A percentile compares a stretch with the other conserved stretches of the same genome.
Conservation (phyloP, 2,797 vertebrate species). For the Gambusia yucatana region DNA sequence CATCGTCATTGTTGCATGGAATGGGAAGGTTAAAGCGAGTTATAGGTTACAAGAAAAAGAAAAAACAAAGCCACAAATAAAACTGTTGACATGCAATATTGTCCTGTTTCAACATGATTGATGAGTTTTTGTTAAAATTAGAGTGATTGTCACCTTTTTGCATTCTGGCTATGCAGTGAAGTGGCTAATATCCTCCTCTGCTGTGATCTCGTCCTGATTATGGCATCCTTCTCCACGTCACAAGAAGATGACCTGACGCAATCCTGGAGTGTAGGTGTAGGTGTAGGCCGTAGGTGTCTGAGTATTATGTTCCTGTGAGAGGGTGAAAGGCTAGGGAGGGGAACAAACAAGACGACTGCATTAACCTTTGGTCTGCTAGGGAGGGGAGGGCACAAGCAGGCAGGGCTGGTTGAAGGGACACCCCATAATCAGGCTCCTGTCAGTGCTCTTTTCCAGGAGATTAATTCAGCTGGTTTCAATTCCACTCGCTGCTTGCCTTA, state of each 20-base stretch:
- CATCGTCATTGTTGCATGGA: background rate
- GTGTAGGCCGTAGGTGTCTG: conserved; percentile 79
- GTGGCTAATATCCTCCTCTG: conserved; percentile 87
- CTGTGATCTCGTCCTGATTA: conserved; percentile 82
- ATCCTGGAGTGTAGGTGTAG: conserved; percentile 76
- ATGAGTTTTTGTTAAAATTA: conserved; percentile 5
- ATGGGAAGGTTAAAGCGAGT: background rate
- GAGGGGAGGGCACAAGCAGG: conserved; percentile 74
- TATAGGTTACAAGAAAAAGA: background rate
- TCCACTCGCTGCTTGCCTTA: conserved; percentile 66
- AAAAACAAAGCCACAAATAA: background rate
- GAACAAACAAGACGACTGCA: conserved; percentile 83
- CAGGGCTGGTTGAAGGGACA: conserved; percentile 78
- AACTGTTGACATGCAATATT: background rate
- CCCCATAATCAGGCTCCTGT: conserved; percentile 85
- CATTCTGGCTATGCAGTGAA: conserved; percentile 81
- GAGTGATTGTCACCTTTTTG: conserved; percentile 76
- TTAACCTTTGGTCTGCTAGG: conserved; percentile 83
- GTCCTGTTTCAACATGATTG: background rate
- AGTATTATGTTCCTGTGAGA: conserved; percentile 61
- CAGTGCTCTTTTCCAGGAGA: conserved; percentile 79
- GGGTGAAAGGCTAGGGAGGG: conserved; percentile 57
- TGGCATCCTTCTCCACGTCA: conserved; percentile 91
- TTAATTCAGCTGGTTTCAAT: conserved; percentile 85
- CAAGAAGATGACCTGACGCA: conserved; percentile 87